Conservation (phyloP, 2,888 invertebrate genomes). For the Nasonia oneida region DNA sequence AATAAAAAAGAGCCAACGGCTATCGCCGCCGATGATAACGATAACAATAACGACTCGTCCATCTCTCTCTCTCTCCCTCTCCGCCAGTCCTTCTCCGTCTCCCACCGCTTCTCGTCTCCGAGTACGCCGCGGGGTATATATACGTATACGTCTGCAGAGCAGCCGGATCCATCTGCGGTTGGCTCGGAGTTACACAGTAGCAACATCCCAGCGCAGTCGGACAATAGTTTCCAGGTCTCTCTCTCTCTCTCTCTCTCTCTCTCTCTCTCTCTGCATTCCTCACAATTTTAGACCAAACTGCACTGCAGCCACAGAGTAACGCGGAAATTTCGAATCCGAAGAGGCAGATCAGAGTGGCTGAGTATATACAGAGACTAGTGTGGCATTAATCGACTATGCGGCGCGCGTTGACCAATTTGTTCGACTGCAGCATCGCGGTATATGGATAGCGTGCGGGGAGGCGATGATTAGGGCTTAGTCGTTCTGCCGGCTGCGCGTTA, state of each 20-base stretch:
- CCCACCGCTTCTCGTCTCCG: not conserved
- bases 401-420: conserved; percentile 35
- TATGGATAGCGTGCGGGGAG: not conserved
- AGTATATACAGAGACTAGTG: not conserved
- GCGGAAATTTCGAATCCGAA: not conserved
- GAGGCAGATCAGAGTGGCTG: not conserved
- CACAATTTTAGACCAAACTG: not conserved
- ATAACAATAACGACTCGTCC: conserved; percentile 19
- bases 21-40: conserved; percentile 6
- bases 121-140: not conserved
- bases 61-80: not conserved
- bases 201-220: conserved; percentile 44
- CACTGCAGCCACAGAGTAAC: not conserved
- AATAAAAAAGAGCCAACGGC: not conserved
- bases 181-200: conserved; percentile 53
- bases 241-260: not conserved
- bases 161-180: conserved; percentile 51
- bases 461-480: conserved; percentile 39
- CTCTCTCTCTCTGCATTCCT: conserved; percentile 16
- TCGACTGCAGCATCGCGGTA: not conserved
- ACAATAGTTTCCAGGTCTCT: conserved; percentile 26
- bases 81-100: not conserved
- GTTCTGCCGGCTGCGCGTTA: conserved; percentile 1
- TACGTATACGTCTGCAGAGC: not conserved
- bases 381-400: conserved; percentile 21